A percentile compares a stretch with the other conserved stretches of the same genome.
Conservation (phyloP, 2,113 vertebrate genomes). For the Herpetotheres cachinnans region DNA sequence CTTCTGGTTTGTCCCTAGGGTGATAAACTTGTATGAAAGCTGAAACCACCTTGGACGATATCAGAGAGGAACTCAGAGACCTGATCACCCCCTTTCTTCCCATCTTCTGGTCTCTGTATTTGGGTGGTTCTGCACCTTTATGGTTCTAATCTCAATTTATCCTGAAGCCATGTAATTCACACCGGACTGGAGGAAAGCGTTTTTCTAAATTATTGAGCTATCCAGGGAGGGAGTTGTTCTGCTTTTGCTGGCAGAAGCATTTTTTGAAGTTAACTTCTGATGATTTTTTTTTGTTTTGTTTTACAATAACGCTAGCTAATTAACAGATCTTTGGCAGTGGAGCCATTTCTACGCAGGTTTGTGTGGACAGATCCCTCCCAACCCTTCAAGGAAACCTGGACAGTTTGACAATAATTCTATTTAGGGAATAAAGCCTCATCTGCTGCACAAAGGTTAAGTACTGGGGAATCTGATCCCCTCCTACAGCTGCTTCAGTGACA, state of each 20-base stretch:
- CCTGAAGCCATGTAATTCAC: background rate
- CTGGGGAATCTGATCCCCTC: background rate
- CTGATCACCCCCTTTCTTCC: background rate
- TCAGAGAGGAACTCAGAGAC: rapidly evolving
- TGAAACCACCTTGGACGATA: background rate
- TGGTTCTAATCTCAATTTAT: background rate
- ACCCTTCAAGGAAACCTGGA: background rate
- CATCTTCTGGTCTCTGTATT: background rate
- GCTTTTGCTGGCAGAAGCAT: background rate
- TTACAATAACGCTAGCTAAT: background rate
- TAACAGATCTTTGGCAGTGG: background rate
- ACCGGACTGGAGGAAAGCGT: background rate
- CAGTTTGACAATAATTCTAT: background rate
- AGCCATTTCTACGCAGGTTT: background rate
- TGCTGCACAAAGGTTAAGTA: background rate
- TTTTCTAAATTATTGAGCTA: background rate
- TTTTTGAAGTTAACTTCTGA: background rate
- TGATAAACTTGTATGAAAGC: background rate
- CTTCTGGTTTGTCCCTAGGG: background rate
- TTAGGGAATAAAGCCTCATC: background rate
- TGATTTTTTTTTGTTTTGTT: background rate
- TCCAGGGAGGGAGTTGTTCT: rapidly evolving
- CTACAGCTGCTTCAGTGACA: rapidly evolving
- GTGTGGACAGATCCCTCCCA: background rate
- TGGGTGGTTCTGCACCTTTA: background rate